Evolutionary conservation across 2,113 vertebrate genomes (phyloP), one percentile per base, ranked within the genome.

Genomic region (Xiphorhynchus elegans): DNA sequence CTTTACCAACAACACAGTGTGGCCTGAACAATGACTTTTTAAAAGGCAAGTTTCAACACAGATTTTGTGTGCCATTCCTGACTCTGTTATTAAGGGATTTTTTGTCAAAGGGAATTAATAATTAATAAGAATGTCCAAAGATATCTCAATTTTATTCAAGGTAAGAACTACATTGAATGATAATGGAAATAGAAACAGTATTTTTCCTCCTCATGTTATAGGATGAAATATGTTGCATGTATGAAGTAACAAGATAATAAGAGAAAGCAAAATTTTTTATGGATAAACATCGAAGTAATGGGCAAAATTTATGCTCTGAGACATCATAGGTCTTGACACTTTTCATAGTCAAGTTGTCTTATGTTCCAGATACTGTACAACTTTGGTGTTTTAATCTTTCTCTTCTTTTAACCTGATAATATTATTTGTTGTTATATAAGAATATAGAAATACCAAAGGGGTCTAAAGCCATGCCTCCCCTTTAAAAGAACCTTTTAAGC

Each of bases 151-250:
- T 75, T 4, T 1, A 46, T 75, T 59, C 1, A 2, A 76, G 12
- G 6, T 50, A 67, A 82, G 23, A 5, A 39, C 28, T 55, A 13
- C 49, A 12, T 19, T 64, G 44, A 88, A 72, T 76, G 26, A 40
- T 55, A 79, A 39, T 14, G 4, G 26, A 47, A 60, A 3, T 50
- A 64, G 33, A 84, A 88, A 55, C 4, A 59, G 4, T 13, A 35
- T 56, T 84, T 37, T 0, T 3, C 5, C 10, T 1, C 1, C 1
- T 42, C 7, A 26, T 40, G 39, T 79, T 39, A 19, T 19, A 80
- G 40, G 33, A 75, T 42, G 10, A 90, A 6, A 13, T 33, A 62
- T 13, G 5, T n/a, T 87, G 11, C 17, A 25, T 37, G 2, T 50
- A 46, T 7, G 15, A 85, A 64, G 13, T 47, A 72, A 5, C 3